These are phyloP conservation scores for Masnerella sp. DNA, from an alignment of 2,888 invertebrate species.

Conservation along the genomic window DNA sequence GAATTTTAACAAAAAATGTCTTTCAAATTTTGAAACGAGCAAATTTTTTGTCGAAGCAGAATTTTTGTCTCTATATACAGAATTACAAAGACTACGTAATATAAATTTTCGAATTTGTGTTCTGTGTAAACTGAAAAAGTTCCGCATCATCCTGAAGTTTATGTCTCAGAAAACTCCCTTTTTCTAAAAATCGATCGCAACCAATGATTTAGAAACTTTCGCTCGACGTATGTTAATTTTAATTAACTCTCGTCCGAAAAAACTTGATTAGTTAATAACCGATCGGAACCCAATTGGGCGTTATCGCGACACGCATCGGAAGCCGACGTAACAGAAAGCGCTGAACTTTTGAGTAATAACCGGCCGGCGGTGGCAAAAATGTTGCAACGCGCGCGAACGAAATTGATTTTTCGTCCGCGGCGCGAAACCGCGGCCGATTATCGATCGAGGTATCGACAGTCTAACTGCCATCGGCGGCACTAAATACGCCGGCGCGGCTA, in stretches of 20 bases:
- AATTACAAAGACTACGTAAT: no score
- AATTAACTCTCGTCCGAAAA: constrained; percentile 19
- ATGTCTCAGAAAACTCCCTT: no score
- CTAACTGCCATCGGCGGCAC: constrained; percentile 43
- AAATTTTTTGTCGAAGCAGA: no score
- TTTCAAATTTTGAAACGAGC: no score
- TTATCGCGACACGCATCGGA: constrained; percentile 11
- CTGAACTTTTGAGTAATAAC: constrained; percentile 11
- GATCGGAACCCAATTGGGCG: constrained; percentile 14
- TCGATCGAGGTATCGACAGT: constrained; percentile 2
- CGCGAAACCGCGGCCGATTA: not conserved
- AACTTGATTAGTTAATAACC: constrained; percentile 24
- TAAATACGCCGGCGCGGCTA: constrained; percentile 38
- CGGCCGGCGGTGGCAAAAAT: constrained; percentile 1
- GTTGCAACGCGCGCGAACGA: not conserved
- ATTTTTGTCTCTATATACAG: no score
- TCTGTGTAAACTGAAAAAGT: no score
- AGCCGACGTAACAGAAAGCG: constrained; percentile 8
- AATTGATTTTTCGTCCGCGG: constrained; percentile 24
- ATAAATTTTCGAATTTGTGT: no score
- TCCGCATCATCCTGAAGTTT: no score
- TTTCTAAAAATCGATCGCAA: no score
- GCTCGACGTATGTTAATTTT: constrained; percentile 28
- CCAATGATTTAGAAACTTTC: constrained; percentile 33
- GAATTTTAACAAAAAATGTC: no score